phyloP scores from a whole-genome alignment of 2,113 vertebrate species.

The Eretmochelys imbricata region DNA sequence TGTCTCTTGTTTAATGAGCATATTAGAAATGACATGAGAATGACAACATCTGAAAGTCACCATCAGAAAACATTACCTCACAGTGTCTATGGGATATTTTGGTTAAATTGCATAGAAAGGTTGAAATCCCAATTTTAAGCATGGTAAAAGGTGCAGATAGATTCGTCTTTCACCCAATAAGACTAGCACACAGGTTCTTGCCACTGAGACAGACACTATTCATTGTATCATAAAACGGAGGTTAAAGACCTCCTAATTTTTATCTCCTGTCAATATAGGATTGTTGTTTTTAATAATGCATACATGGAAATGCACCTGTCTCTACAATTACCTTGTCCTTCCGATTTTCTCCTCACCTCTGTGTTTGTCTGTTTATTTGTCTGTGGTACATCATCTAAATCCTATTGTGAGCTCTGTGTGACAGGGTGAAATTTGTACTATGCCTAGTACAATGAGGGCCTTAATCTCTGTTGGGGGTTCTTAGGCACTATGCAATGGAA shows the following conservation, averaged over 20 bases:
- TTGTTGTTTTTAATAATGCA: neutral
- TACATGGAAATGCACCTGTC: neutral
- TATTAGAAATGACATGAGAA: neutral
- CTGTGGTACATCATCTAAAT: fast-evolving
- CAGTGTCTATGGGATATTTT: neutral
- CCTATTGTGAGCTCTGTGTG: neutral
- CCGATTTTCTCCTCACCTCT: neutral
- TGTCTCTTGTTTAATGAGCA: neutral
- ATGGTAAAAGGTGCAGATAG: neutral
- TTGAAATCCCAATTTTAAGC: neutral
- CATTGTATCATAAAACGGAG: neutral
- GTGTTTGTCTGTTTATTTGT: neutral
- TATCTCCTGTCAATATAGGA: neutral
- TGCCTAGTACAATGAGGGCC: too few species aligned
- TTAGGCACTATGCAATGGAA: neutral
- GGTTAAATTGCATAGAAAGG: neutral
- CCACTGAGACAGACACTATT: constrained; percentile 5
- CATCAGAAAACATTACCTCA: neutral
- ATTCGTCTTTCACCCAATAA: neutral
- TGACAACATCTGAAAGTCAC: neutral
- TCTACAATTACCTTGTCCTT: neutral
- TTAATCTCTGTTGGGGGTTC: neutral
- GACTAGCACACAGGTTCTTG: neutral
- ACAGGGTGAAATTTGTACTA: neutral
- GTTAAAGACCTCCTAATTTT: neutral